A percentile compares a stretch with the other conserved stretches of the same genome.
Evolutionary conservation across 1,140 invertebrate species (phyloP).

Genomic region (Pseudomyrmex gracilis): DNA sequence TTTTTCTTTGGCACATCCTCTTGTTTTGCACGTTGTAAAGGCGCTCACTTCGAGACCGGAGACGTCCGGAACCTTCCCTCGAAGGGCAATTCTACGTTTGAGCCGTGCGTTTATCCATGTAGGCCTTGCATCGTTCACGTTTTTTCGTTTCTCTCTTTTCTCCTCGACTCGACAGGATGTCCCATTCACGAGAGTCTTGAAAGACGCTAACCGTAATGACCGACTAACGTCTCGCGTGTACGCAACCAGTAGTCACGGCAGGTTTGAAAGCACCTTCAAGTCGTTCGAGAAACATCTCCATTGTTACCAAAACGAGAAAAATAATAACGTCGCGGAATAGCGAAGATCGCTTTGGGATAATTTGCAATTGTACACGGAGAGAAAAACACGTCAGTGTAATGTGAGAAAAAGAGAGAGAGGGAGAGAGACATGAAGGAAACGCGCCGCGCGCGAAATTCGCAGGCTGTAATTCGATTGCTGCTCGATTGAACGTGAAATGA

Average conservation of each 20-base stretch:
- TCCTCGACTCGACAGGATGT: constrained; percentile 69
- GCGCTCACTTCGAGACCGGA: background rate
- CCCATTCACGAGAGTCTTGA: constrained; percentile 69
- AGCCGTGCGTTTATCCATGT: constrained; percentile 31
- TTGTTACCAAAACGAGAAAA: constrained; percentile 51
- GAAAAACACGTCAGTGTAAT: constrained; percentile 18
- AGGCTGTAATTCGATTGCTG: constrained; percentile 23
- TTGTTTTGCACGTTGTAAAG: constrained; percentile 16
- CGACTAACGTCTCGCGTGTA: constrained; percentile 52
- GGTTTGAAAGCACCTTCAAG: constrained; percentile 17
- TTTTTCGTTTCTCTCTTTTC: constrained; percentile 48
- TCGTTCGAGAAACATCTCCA: constrained; percentile 39
- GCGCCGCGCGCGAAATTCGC: background rate
- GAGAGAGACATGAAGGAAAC: background rate
- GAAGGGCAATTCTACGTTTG: constrained; percentile 26
- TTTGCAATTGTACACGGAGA: constrained; percentile 48
- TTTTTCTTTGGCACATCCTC: constrained; percentile 41
- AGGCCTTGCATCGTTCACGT: constrained; percentile 18
- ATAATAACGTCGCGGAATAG: background rate
- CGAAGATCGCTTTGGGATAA: constrained; percentile 37
- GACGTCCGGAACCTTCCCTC: background rate
- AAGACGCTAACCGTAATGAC: constrained; percentile 59
- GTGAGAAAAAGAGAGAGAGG: background rate
- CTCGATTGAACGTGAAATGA: constrained; percentile 31
- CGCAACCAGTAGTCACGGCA: constrained; percentile 51